Percentiles rank a stretch among this genome's conserved stretches.
Evolutionary conservation across 1,140 invertebrate genomes (phyloP).

Genomic region (Lepidostoma basale): DNA sequence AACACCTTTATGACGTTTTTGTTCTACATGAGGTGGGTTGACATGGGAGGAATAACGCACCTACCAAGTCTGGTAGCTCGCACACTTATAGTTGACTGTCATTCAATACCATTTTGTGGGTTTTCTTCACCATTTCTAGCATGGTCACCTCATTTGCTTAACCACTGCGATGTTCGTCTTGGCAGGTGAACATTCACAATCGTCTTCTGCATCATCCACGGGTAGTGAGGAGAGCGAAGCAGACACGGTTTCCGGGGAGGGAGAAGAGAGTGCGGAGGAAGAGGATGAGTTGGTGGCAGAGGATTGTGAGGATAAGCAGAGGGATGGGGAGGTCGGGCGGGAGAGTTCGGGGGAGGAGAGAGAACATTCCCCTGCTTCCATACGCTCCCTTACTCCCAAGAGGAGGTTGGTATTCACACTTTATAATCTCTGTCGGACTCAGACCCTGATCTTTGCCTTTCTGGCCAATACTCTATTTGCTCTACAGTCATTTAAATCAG

Average conservation of each 20-base stretch:
- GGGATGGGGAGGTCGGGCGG: not conserved
- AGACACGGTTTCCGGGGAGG: slow-evolving; percentile 57
- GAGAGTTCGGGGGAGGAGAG: not conserved
- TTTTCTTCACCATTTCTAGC: too few species aligned
- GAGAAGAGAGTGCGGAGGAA: slow-evolving; percentile 52
- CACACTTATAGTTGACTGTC: too few species aligned
- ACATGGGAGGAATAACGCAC: too few species aligned
- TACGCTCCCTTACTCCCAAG: slow-evolving; percentile 31
- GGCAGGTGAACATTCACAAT: slow-evolving; percentile 58
- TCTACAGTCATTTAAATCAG: not conserved
- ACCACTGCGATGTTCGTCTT: too few species aligned
- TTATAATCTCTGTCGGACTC: not conserved
- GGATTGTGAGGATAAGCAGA: not conserved
- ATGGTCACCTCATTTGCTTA: too few species aligned
- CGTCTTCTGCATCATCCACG: slow-evolving; percentile 61
- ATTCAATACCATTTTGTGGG: too few species aligned
- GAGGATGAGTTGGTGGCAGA: slow-evolving; percentile 53
- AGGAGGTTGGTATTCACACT: slow-evolving; percentile 21
- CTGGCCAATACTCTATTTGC: not conserved
- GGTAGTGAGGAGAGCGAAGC: slow-evolving; percentile 54
- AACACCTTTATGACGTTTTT: too few species aligned
- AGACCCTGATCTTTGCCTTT: not conserved
- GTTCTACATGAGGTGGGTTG: too few species aligned
- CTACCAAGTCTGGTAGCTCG: too few species aligned
- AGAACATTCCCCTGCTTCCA: slow-evolving; percentile 31